Evolutionary conservation across 2,113 vertebrate species (phyloP), one percentile per base, ranked within the genome.

Genomic region (Empidonax alnorum): DNA sequence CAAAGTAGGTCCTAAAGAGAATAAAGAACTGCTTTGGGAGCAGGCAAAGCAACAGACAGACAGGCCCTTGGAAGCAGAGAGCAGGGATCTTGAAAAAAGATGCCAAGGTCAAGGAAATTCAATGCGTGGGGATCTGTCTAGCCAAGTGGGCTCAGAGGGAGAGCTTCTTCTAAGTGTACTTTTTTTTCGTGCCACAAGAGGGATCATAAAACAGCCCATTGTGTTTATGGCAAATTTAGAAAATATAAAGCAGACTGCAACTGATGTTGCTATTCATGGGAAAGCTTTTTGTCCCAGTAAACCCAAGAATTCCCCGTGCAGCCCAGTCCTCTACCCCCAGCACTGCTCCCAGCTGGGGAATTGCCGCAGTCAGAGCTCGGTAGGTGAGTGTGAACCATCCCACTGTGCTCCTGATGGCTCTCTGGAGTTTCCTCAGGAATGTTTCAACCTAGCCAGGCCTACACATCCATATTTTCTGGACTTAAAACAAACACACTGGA

Each of bases 181-280:
- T 89, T 95, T 93, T 96, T 90, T 61, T 75, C 61, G 72, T 84
- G 83, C 94, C 93, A 96, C 96, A 94, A 93, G 93, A 96, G 93
- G 96, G 93, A 95, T 84, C 94, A 97, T 92, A 95, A 96, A 97
- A 65, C 94, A 97, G 92, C 73, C 88, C 85, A 94, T 68, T 87
- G 90, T 87, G 44, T 93, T 95, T 90, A 96, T 46, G 77, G 80
- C 50, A 94, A 84, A 93, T 89, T 94, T 84, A 81, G 78, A 90
- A 94, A 84, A 78, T 53, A 84, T 14, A 92, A 92, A 15, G 37
- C 83, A 92, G 69, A 17, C 56, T 92, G 56, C 44, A 96, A 84
- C 53, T 66, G 69, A 89, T 89, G 80, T 30, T 82, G 80, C 66
- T 81, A 65, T 82, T 72, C 88, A 93, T 92, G 84, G 93, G 74